These are phyloP conservation scores for Varanus komodoensis DNA, from an alignment of 2,113 vertebrate genomes.

Conservation along the genomic window DNA sequence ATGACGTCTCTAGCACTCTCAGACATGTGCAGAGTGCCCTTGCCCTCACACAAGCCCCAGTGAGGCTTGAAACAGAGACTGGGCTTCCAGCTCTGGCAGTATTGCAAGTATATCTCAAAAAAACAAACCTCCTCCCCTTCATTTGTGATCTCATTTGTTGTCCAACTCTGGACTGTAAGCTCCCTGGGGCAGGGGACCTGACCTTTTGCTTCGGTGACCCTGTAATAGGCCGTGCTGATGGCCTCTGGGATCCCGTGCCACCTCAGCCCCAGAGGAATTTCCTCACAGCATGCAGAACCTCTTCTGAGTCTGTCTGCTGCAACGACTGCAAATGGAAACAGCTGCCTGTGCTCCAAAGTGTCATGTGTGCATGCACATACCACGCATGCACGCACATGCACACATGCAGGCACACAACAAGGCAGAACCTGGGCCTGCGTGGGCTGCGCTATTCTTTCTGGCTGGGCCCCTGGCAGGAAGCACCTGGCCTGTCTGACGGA, in stretches of 20 bases:
- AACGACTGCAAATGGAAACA: too few relatives aligned
- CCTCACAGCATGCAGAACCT: neutral
- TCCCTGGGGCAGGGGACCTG: neutral
- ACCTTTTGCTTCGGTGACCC: neutral
- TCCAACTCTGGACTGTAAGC: neutral
- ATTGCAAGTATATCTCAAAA: too few relatives aligned
- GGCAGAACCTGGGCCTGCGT: neutral
- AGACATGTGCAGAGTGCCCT: neutral
- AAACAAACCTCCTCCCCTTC: neutral
- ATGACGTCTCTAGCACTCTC: too few relatives aligned
- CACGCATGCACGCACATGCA: neutral
- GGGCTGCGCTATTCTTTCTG: neutral
- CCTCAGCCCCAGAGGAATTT: neutral
- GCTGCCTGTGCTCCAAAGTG: neutral
- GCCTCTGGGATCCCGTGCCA: neutral
- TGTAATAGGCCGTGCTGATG: neutral
- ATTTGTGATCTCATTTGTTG: neutral
- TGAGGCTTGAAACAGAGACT: too few relatives aligned
- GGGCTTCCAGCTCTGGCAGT: neutral
- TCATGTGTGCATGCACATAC: conserved; percentile 22
- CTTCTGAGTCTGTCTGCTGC: neutral
- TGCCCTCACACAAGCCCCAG: neutral
- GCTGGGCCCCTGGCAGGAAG: conserved; percentile 79
- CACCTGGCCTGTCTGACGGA: conserved; percentile 82
- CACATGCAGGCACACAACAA: neutral